Conservation (phyloP, 1,140 invertebrate species). For the Laodelphax striatellus region DNA sequence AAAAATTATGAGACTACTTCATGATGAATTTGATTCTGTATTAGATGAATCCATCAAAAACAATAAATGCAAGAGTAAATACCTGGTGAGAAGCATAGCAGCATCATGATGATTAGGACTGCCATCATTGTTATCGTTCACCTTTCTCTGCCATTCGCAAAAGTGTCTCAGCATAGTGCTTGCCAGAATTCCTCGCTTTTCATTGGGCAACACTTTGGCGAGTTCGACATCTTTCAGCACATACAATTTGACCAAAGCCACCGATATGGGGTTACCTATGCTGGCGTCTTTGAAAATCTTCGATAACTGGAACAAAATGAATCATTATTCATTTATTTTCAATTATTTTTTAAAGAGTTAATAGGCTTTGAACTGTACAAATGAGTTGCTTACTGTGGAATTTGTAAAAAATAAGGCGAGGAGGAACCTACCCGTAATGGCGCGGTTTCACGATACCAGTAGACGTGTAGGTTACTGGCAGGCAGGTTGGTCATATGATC, state of each 20-base stretch:
- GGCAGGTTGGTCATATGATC: too few relatives aligned
- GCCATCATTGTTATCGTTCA: slow-evolving; percentile 38
- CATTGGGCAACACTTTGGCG: slow-evolving; percentile 17
- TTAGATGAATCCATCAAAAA: too few relatives aligned
- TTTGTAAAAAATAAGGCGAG: too few relatives aligned
- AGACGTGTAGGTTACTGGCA: too few relatives aligned
- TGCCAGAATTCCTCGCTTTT: slow-evolving; percentile 37
- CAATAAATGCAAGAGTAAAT: slow-evolving; percentile 5
- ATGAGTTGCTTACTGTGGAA: too few relatives aligned
- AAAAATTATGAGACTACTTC: too few relatives aligned
- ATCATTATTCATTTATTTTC: too few relatives aligned
- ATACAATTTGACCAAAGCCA: slow-evolving; percentile 58
- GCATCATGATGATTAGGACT: slow-evolving; percentile 51
- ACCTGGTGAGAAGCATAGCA: slow-evolving; percentile 64
- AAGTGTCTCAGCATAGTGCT: slow-evolving; percentile 56
- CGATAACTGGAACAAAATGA: slow-evolving; percentile 42
- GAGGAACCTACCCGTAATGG: too few relatives aligned
- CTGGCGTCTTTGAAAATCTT: slow-evolving; percentile 67
- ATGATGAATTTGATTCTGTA: too few relatives aligned
- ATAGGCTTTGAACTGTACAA: too few relatives aligned
- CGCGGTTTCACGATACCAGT: too few relatives aligned
- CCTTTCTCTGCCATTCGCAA: slow-evolving; percentile 53
- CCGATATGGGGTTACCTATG: slow-evolving; percentile 67
- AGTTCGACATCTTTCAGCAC: slow-evolving; percentile 42
- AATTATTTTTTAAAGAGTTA: too few relatives aligned